Percentiles rank a stretch among this genome's conserved stretches.
Evolutionary conservation across 2,113 vertebrate species (phyloP).

Genomic region (Hemibagrus wyckioides): DNA sequence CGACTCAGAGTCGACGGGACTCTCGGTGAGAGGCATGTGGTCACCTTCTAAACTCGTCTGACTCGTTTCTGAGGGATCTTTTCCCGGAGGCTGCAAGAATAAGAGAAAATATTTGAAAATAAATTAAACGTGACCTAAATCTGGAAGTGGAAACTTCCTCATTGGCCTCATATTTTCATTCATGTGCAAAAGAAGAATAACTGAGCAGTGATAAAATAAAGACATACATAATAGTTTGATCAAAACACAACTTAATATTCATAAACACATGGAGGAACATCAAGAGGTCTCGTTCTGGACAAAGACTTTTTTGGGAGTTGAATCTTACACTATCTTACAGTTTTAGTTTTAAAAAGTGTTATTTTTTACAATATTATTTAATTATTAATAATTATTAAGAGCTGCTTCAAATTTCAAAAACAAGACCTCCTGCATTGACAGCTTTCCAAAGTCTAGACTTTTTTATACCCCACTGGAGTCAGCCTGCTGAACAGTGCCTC

Average conservation of each 20-base stretch:
- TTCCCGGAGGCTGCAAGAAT: constrained; percentile 70
- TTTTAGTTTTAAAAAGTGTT: neutral
- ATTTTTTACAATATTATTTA: neutral
- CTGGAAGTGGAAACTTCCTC: neutral
- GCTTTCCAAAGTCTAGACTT: too few relatives aligned
- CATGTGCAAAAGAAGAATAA: neutral
- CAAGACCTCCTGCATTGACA: neutral
- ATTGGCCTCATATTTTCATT: neutral
- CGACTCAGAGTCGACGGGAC: neutral
- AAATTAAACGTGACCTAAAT: neutral
- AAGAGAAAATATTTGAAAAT: neutral
- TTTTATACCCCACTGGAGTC: too few relatives aligned
- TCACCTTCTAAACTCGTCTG: constrained; percentile 78
- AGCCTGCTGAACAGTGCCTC: too few relatives aligned
- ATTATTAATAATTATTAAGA: neutral
- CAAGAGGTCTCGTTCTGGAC: neutral
- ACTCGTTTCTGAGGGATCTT: constrained; percentile 76
- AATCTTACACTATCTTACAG: neutral
- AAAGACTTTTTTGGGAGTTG: neutral
- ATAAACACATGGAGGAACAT: neutral
- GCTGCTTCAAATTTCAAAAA: neutral
- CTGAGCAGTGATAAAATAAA: neutral
- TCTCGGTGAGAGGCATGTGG: constrained; percentile 52
- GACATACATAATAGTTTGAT: neutral
- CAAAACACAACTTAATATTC: neutral